Evolutionary conservation across 2,888 invertebrate species (phyloP), one percentile per base, ranked within the genome.

Genomic region (Pterostichus madidus): DNA sequence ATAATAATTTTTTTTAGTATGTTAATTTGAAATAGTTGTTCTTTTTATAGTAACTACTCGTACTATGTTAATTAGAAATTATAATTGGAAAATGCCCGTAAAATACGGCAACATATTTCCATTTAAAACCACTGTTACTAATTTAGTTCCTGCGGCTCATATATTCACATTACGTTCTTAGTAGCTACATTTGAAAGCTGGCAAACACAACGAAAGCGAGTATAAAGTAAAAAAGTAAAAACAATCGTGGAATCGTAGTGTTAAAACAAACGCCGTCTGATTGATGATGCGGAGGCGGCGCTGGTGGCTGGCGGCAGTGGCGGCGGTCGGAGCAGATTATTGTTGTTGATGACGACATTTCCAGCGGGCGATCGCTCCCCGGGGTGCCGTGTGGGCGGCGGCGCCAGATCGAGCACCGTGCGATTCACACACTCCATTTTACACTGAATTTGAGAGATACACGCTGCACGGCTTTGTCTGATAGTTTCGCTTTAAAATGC

Each of bases 321-420:
- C 59, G 59, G 44, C 24, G 35, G 24, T 77, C 24, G 32, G 68
- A 49, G 49, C 52, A 64, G 80, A 80, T 80, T 64, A 61, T 84
- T 84, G 85, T 87, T 85, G 87, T 86, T 87, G 87, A 87, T 87
- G 86, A 86, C 86, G 86, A 86, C 87, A 87, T 86, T 87, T 86
- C 86, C 64, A 87, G 85, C 86, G 85, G 85, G 84, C 86, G 85
- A 88, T 88, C 85, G 87, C 82, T 84, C 88, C 86, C 88, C 76
- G 53, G 88, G 85, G 88, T 84, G 85, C 85, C 84, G 85, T 87
- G 86, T 61, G 56, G 80, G 71, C 68, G 44, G 81, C 83, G 59
- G 39, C 79, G 31, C 31, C 49, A 17, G 49, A 39, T 17, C 46
- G 68, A 44, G 52, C 35, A 35, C 64, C 6, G n/a, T 8, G 56